These are phyloP conservation scores for Actinia tenebrosa DNA, from an alignment of 64 coral and sea anemone species.

Conservation along the genomic window DNA sequence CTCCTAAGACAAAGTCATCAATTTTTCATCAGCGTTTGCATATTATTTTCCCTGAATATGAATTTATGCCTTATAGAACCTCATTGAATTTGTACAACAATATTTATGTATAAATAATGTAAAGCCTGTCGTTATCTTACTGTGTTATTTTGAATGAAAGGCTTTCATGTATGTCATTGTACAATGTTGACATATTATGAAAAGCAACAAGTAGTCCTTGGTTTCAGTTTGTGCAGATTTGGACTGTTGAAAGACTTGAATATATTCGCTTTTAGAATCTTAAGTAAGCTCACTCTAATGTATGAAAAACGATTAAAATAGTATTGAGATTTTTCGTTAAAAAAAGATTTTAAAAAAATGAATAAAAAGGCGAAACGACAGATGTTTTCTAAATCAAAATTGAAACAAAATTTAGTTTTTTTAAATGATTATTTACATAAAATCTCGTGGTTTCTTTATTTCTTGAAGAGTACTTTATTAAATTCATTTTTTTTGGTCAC, in stretches of 20 bases:
- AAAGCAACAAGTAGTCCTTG: background rate
- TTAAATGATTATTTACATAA: background rate
- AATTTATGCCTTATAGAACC: background rate
- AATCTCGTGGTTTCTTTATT: background rate
- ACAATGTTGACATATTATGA: background rate
- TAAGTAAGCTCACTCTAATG: background rate
- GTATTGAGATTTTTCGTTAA: background rate
- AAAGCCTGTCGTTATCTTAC: background rate
- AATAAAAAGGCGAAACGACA: background rate
- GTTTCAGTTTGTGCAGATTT: background rate
- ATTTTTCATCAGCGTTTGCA: background rate
- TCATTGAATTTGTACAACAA: background rate
- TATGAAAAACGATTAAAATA: background rate
- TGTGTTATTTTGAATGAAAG: conserved; percentile 1
- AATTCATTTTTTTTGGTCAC: background rate
- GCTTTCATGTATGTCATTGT: background rate
- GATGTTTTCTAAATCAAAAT: background rate
- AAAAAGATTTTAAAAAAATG: background rate
- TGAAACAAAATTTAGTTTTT: background rate
- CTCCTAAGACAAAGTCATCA: background rate
- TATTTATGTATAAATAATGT: background rate
- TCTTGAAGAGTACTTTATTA: background rate
- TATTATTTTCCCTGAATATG: background rate
- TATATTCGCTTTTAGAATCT: background rate
- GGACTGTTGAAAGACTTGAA: no score